Conservation (phyloP, 2,888 invertebrate species). For the Dysmachus trigonus region DNA sequence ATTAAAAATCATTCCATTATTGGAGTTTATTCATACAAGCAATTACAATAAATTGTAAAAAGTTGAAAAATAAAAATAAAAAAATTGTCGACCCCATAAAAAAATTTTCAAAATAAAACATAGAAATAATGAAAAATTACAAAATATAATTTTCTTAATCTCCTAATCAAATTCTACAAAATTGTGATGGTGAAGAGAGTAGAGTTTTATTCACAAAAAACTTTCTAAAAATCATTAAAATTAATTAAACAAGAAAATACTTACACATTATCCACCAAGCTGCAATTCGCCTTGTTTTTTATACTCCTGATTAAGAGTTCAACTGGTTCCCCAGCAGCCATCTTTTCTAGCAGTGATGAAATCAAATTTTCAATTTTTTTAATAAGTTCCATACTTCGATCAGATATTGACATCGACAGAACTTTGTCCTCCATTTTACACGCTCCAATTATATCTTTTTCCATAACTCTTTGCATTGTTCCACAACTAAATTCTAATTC, state of each 20-base stretch:
- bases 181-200: too few species aligned
- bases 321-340: neutral
- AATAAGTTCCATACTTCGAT: conserved; percentile 4
- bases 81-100: too few species aligned
- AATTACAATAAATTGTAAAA: too few species aligned
- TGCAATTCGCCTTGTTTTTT: neutral
- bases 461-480: neutral
- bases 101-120: too few species aligned
- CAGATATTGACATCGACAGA: neutral
- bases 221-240: neutral
- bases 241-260: neutral
- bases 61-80: too few species aligned
- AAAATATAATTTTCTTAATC: too few species aligned
- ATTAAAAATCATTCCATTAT: too few species aligned
- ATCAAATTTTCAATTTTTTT: conserved; percentile 24
- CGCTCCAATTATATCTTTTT: neutral
- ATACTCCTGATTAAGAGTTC: neutral
- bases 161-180: too few species aligned
- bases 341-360: neutral
- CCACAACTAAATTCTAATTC: neutral
- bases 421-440: neutral
- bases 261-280: neutral
- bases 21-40: too few species aligned
- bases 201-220: too few species aligned
- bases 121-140: too few species aligned